Conservation (phyloP, 2,113 vertebrate genomes). For the Sardina pilchardus region DNA sequence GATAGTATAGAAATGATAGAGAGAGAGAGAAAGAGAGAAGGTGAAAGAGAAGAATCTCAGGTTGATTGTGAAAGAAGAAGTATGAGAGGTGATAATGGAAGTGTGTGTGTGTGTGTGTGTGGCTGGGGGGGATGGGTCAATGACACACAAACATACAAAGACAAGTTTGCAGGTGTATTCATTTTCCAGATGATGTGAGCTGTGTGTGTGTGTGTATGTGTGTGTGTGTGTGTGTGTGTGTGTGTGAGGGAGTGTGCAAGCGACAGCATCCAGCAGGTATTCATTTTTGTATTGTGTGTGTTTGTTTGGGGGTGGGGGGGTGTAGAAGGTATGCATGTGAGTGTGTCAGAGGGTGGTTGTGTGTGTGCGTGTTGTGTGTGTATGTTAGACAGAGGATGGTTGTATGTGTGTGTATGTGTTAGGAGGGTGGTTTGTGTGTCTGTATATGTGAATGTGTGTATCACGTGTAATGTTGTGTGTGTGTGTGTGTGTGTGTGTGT, state of each 20-base stretch:
- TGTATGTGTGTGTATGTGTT: constrained; percentile 36
- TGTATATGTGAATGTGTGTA: constrained; percentile 35
- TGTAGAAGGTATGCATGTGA: too few species aligned
- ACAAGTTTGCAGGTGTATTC: too few species aligned
- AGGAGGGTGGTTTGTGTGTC: background rate
- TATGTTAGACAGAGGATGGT: constrained; percentile 35
- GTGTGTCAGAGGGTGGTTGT: too few species aligned
- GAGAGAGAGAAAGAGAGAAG: background rate
- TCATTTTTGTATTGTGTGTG: background rate
- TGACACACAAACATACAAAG: too few species aligned
- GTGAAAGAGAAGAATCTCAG: background rate
- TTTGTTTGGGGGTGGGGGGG: background rate
- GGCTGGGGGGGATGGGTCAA: constrained; percentile 21
- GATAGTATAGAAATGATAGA: background rate
- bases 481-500: constrained; percentile 13
- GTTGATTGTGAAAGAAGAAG: background rate
- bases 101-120: constrained; percentile 23
- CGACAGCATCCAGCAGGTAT: too few species aligned
- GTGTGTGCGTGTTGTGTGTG: background rate
- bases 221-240: background rate
- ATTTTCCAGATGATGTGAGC: too few species aligned
- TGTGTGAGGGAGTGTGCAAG: background rate
- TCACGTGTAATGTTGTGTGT: too few species aligned
- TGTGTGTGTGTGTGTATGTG: background rate
- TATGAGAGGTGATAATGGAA: constrained; percentile 19